Evolutionary conservation across 2,888 invertebrate species (phyloP).

Genomic region (Chymomyza caudatula): DNA sequence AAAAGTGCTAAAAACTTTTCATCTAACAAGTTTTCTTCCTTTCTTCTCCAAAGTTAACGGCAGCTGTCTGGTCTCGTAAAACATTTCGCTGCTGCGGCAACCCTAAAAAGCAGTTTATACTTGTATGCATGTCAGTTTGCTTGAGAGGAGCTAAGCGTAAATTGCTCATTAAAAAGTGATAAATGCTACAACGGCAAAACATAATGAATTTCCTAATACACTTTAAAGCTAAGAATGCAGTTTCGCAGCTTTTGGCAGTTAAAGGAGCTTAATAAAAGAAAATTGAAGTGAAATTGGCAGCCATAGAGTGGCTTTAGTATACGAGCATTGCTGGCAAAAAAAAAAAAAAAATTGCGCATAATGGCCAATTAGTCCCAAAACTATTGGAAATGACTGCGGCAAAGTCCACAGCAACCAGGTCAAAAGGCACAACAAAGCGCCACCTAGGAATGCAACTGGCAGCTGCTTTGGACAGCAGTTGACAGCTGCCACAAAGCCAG

Average conservation of each 20-base stretch:
- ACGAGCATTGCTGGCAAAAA: too few species aligned
- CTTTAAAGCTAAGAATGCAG: neutral
- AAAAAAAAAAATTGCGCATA: neutral
- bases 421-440: neutral
- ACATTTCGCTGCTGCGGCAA: neutral
- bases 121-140: neutral
- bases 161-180: neutral
- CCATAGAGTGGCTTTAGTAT: too few species aligned
- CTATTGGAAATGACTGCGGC: neutral
- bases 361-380: neutral
- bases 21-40: neutral
- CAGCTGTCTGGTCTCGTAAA: neutral
- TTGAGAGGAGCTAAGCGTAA: neutral
- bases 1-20: neutral
- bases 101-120: neutral
- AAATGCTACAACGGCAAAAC: neutral
- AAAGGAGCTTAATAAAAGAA: neutral
- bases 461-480: neutral
- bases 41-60: neutral
- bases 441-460: neutral
- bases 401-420: neutral
- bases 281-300: neutral
- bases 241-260: neutral
- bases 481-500: neutral
- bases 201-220: neutral